phyloP scores from a whole-genome alignment of 2,113 vertebrate species.

The Takifugu bimaculatus region DNA sequence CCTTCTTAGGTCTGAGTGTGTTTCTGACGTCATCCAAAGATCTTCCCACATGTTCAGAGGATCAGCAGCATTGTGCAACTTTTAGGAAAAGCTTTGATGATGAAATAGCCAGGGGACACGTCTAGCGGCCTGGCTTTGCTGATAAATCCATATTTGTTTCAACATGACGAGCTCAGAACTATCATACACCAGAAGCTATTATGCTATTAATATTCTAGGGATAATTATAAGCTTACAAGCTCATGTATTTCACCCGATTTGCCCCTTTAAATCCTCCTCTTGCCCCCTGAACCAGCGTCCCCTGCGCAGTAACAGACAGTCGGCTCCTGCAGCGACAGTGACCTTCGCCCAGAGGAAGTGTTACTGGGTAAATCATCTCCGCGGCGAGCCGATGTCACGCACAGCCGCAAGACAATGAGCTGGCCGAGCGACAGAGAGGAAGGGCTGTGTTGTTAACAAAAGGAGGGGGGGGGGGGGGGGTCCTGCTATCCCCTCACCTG shows the following conservation, averaged over 20 bases:
- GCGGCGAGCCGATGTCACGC: constrained; percentile 29
- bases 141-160: too few relatives aligned
- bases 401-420: constrained; percentile 51
- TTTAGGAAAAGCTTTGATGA: too few relatives aligned
- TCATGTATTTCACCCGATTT: neutral
- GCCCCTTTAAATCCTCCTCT: neutral
- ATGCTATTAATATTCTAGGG: constrained; percentile 1
- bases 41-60: too few relatives aligned
- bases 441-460: neutral
- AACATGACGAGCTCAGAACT: too few relatives aligned
- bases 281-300: constrained; percentile 1
- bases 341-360: constrained; percentile 35
- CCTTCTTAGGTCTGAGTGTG: too few relatives aligned
- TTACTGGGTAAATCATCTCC: constrained; percentile 37
- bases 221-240: neutral
- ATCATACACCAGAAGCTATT: too few relatives aligned
- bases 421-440: constrained; percentile 31
- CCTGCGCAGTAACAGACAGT: constrained; percentile 10
- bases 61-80: too few relatives aligned
- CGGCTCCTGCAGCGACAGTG: constrained; percentile 6
- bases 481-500: constrained; percentile 42
- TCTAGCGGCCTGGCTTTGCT: too few relatives aligned
- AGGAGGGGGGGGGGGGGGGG: too few relatives aligned
- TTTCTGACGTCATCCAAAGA: too few relatives aligned
- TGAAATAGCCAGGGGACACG: too few relatives aligned